These are phyloP conservation scores for Leptopilina clavipes DNA, from an alignment of 1,140 invertebrate genomes.

Conservation along the genomic window DNA sequence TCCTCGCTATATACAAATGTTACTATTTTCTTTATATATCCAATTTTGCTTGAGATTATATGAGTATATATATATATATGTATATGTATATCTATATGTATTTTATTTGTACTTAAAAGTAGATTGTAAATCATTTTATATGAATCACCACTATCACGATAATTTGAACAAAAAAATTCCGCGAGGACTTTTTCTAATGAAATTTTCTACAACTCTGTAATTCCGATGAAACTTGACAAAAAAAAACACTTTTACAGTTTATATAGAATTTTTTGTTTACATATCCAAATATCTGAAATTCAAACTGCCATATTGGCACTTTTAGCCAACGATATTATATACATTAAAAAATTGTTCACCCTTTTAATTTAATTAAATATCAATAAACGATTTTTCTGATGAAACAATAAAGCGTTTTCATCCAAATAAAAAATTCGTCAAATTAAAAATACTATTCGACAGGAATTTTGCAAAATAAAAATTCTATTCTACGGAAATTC, in stretches of 20 bases:
- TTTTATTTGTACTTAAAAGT: conserved; percentile 19
- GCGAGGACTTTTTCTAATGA: not conserved
- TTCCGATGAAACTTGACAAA: not conserved
- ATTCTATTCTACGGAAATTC: too few relatives aligned
- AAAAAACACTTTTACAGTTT: too few relatives aligned
- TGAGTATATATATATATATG: too few relatives aligned
- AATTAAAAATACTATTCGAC: too few relatives aligned
- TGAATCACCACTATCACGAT: not conserved
- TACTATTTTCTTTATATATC: conserved; percentile 1
- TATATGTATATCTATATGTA: not conserved
- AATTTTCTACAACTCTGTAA: not conserved
- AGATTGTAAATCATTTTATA: conserved; percentile 2
- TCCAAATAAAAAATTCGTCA: too few relatives aligned
- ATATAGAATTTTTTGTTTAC: not conserved
- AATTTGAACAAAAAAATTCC: not conserved
- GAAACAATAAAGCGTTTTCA: not conserved
- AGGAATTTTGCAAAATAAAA: too few relatives aligned
- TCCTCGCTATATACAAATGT: not conserved
- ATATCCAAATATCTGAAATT: not conserved
- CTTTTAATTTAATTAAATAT: not conserved
- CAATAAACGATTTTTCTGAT: conserved; percentile 15
- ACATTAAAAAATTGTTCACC: not conserved
- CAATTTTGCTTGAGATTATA: not conserved
- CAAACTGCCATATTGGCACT: not conserved
- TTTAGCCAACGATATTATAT: not conserved